A percentile compares a stretch with the other conserved stretches of the same genome.
Conservation (phyloP, 1,140 invertebrate genomes). For the Samia ricini region DNA sequence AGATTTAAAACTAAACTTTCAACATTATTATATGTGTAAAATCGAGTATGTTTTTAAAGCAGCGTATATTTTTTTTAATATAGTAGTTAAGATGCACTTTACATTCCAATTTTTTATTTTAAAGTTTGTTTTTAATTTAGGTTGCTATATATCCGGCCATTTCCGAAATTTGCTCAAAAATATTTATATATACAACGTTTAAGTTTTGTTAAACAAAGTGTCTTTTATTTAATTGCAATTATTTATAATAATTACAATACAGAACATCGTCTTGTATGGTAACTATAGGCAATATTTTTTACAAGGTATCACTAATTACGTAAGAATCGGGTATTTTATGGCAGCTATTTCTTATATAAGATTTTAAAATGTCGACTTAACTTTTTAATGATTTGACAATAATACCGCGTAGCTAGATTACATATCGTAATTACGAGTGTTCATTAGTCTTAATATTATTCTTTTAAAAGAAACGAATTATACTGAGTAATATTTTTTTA, state of each 20-base stretch:
- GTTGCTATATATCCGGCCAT: background rate
- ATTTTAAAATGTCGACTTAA: background rate
- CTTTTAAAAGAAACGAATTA: too few relatives aligned
- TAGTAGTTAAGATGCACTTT: conserved; percentile 4
- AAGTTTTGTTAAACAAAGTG: too few relatives aligned
- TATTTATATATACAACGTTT: background rate
- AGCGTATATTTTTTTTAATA: background rate
- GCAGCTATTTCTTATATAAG: background rate
- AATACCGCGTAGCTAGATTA: background rate
- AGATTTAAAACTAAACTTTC: background rate
- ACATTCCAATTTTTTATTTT: background rate
- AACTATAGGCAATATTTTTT: too few relatives aligned
- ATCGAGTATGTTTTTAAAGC: conserved; percentile 5
- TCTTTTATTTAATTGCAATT: too few relatives aligned
- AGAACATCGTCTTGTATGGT: too few relatives aligned
- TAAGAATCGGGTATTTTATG: background rate
- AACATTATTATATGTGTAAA: background rate
- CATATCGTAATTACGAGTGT: background rate
- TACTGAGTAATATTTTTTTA: too few relatives aligned
- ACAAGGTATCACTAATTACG: too few relatives aligned
- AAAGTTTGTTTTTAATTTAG: background rate
- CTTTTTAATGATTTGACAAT: background rate
- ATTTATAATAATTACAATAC: too few relatives aligned
- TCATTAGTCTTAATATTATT: too few relatives aligned
- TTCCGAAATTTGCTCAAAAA: background rate